phyloP scores from a whole-genome alignment of 2,888 invertebrate species.

The Brenthis hecate region DNA sequence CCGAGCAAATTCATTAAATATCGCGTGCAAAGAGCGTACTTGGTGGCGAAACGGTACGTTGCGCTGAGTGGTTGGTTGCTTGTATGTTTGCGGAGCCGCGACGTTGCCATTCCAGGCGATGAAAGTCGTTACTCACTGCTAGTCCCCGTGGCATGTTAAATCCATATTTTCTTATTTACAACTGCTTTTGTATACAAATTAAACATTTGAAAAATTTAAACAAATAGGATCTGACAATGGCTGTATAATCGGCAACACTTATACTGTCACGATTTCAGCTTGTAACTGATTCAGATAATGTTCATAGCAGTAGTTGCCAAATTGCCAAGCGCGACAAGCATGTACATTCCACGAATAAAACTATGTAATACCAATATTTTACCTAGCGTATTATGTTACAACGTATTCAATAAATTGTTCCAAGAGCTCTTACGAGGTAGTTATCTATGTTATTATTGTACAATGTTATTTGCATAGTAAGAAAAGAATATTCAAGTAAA shows the following conservation, averaged over 20 bases:
- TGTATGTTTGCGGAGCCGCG: slow-evolving; percentile 51
- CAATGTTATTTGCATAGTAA: slow-evolving; percentile 10
- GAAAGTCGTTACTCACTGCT: slow-evolving; percentile 70
- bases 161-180: background rate
- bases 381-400: slow-evolving; percentile 22
- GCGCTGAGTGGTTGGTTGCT: slow-evolving; percentile 50
- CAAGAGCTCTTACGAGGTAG: slow-evolving; percentile 1
- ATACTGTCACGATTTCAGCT: slow-evolving; percentile 11
- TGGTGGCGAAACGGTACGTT: slow-evolving; percentile 63
- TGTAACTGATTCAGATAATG: slow-evolving; percentile 31
- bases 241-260: background rate
- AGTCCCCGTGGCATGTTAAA: slow-evolving; percentile 35
- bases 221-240: background rate
- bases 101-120: slow-evolving; percentile 75
- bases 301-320: slow-evolving; percentile 31
- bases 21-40: slow-evolving; percentile 44
- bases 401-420: slow-evolving; percentile 15
- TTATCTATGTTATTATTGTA: slow-evolving; percentile 11
- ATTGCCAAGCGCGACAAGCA: slow-evolving; percentile 28
- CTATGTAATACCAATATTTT: slow-evolving; percentile 19
- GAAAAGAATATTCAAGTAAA: no score
- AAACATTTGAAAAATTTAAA: slow-evolving; percentile 14
- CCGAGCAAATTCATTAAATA: slow-evolving; percentile 44
- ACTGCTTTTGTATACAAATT: background rate
- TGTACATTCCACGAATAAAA: slow-evolving; percentile 30